phyloP scores from a whole-genome alignment of 2,113 vertebrate genomes.

The Paedocypris sp. region DNA sequence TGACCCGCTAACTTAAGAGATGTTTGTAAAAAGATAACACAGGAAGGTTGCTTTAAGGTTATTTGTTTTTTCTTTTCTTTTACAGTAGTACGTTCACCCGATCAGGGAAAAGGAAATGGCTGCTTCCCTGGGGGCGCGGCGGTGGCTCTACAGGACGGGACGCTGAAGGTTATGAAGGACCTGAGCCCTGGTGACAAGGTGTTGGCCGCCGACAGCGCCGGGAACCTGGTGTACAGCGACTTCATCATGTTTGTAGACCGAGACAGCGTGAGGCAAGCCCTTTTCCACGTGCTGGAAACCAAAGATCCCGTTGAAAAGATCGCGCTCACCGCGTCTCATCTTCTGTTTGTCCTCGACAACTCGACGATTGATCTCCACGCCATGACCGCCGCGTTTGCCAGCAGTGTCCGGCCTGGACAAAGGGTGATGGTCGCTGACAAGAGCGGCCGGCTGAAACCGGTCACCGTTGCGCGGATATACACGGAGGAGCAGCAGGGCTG shows the following conservation, averaged over 20 bases:
- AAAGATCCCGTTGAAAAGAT: slow-evolving; percentile 57
- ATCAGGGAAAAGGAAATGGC: too few species aligned
- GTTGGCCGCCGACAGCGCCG: slow-evolving; percentile 61
- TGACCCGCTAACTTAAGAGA: too few species aligned
- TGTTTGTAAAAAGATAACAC: too few species aligned
- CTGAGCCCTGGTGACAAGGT: slow-evolving; percentile 69
- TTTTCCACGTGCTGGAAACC: slow-evolving; percentile 73
- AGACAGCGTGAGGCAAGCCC: slow-evolving; percentile 52
- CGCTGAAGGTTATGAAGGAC: slow-evolving; percentile 67
- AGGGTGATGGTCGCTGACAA: slow-evolving; percentile 59
- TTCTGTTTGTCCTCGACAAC: slow-evolving; percentile 64
- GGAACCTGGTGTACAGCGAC: slow-evolving; percentile 72
- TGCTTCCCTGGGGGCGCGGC: slow-evolving; percentile 72
- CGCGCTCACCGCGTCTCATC: slow-evolving; percentile 71
- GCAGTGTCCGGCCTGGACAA: slow-evolving; percentile 66
- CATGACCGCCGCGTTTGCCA: slow-evolving; percentile 58
- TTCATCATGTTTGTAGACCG: slow-evolving; percentile 75
- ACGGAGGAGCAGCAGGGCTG: slow-evolving; percentile 63
- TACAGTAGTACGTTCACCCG: too few species aligned
- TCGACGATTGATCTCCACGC: slow-evolving; percentile 21
- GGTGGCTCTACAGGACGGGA: slow-evolving; percentile 63
- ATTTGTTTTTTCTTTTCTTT: too few species aligned
- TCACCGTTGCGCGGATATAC: slow-evolving; percentile 64
- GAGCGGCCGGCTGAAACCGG: slow-evolving; percentile 50
- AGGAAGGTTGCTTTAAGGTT: too few species aligned